phyloP scores from a whole-genome alignment of 2,797 vertebrate genomes.

The Lepilemur septentrionalis region DNA sequence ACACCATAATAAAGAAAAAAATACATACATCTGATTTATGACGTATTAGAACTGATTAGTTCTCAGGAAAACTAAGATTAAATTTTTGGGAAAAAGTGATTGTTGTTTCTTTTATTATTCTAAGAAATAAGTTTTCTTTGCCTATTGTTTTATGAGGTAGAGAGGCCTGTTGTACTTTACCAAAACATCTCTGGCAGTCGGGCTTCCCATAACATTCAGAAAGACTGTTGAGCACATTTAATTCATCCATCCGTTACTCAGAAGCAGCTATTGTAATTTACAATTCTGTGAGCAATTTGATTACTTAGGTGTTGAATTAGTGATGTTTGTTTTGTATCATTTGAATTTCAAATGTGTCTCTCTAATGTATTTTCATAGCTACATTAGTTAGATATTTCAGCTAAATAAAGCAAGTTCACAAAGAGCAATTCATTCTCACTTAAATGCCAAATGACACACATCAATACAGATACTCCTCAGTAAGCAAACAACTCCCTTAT shows the following conservation, averaged over 20 bases:
- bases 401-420: background rate
- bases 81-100: background rate
- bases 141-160: background rate
- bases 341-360: constrained; percentile 44
- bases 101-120: background rate
- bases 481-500: background rate
- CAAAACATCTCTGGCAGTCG: background rate
- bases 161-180: background rate
- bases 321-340: constrained; percentile 41
- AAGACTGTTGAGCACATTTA: background rate
- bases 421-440: background rate
- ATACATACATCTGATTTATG: background rate
- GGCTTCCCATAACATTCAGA: background rate
- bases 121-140: constrained; percentile 14
- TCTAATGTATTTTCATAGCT: constrained; percentile 50
- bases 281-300: constrained; percentile 41
- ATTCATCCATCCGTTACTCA: constrained; percentile 39
- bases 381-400: background rate
- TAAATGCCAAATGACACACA: constrained; percentile 32
- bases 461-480: background rate
- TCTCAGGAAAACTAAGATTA: background rate
- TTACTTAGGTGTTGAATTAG: constrained; percentile 19
- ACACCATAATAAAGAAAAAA: background rate
- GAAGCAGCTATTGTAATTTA: background rate
- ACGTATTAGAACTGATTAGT: background rate